phyloP scores from a whole-genome alignment of 2,888 invertebrate genomes.

The Cephalotes varians region DNA sequence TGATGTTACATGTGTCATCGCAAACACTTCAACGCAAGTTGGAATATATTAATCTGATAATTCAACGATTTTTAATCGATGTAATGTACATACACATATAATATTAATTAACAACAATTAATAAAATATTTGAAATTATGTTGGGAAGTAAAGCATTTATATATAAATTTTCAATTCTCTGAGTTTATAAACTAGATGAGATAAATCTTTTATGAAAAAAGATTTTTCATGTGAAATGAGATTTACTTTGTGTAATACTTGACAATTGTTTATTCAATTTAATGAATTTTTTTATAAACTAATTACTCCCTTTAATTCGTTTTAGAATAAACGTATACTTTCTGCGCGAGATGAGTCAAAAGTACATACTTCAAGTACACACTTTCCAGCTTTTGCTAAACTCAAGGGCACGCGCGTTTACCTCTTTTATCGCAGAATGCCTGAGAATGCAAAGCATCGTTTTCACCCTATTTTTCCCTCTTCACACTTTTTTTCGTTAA shows the following conservation, averaged over 20 bases:
- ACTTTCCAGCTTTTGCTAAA: conserved; percentile 61
- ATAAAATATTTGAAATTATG: not conserved
- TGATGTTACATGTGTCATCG: not conserved
- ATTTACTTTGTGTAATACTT: not conserved
- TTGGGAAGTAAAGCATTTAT: not conserved
- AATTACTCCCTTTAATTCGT: not conserved
- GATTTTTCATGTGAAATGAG: not conserved
- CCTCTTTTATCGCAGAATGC: conserved; percentile 77
- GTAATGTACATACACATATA: not conserved
- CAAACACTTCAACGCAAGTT: conserved; percentile 5
- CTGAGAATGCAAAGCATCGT: conserved; percentile 74
- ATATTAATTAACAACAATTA: not conserved
- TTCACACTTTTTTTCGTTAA: conserved; percentile 51
- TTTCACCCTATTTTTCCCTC: conserved; percentile 55
- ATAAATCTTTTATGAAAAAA: not conserved
- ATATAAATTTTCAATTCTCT: not conserved
- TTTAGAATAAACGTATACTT: not conserved
- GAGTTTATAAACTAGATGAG: not conserved
- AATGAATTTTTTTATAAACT: not conserved
- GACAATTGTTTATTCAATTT: conserved; percentile 16
- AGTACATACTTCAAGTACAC: not conserved
- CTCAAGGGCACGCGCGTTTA: conserved; percentile 76
- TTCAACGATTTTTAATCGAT: not conserved
- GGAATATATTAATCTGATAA: not conserved
- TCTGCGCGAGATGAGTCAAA: not conserved